phyloP scores from a whole-genome alignment of 2,797 vertebrate species.

The Dipus sagitta region DNA sequence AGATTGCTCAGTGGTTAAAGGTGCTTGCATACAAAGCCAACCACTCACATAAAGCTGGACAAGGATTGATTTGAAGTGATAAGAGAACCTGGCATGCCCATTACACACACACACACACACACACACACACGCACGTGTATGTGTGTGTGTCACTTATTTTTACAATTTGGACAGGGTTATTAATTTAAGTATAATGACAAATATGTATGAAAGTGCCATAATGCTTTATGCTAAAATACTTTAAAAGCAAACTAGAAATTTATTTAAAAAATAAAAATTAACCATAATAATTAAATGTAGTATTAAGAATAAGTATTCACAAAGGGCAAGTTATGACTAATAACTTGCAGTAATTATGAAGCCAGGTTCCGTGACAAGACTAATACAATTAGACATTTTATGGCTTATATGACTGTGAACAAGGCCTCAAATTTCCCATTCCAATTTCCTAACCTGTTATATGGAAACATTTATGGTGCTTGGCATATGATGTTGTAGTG shows the following conservation, averaged over 20 bases:
- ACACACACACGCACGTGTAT: no score
- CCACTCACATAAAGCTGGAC: no score
- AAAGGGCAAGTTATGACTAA: not conserved
- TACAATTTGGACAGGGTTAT: not conserved
- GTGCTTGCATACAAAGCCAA: no score
- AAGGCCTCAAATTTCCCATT: not conserved
- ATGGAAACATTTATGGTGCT: not conserved
- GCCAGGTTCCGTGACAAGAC: not conserved
- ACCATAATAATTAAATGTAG: not conserved
- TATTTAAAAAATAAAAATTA: not conserved
- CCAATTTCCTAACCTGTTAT: not conserved
- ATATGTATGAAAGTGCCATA: not conserved
- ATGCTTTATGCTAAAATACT: not conserved
- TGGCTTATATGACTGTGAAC: not conserved
- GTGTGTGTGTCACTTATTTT: no score
- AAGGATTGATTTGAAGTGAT: no score
- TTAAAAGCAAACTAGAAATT: not conserved
- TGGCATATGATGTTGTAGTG: not conserved
- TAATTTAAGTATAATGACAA: not conserved
- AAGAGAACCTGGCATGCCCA: no score
- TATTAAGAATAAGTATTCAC: not conserved
- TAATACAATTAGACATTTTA: not conserved
- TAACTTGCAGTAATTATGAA: not conserved
- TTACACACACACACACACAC: not conserved
- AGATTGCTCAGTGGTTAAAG: no score